Conservation (phyloP, 2,888 invertebrate genomes). For the Ligdia adustata region DNA sequence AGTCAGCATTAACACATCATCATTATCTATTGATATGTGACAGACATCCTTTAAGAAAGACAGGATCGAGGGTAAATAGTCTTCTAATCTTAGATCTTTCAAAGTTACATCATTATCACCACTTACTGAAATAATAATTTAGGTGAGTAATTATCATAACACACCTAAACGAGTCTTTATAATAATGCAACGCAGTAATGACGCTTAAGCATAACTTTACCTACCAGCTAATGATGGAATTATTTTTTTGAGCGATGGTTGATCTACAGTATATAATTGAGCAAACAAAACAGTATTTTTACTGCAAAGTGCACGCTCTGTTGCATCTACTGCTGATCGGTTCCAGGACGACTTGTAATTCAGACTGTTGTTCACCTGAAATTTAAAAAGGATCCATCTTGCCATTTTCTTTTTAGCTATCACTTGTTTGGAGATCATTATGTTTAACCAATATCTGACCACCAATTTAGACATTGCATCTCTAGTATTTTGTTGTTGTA, state of each 20-base stretch:
- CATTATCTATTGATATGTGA: conserved; percentile 11
- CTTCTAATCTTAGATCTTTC: conserved; percentile 8
- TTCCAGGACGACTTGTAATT: conserved; percentile 4
- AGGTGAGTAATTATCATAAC: neutral
- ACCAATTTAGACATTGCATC: too few relatives aligned
- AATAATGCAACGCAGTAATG: neutral
- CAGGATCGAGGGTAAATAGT: neutral
- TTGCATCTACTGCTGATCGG: conserved; percentile 11
- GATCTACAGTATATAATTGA: conserved; percentile 6
- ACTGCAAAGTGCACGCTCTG: conserved; percentile 13
- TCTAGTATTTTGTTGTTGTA: too few relatives aligned
- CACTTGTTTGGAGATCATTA: too few relatives aligned
- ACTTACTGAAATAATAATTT: neutral
- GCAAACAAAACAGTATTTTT: conserved; percentile 11
- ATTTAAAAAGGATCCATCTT: too few relatives aligned
- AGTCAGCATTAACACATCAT: conserved; percentile 1
- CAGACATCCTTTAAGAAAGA: conserved; percentile 11
- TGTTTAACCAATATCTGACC: too few relatives aligned
- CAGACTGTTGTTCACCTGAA: too few relatives aligned
- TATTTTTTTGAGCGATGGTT: conserved; percentile 11
- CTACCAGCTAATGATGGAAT: conserved; percentile 19
- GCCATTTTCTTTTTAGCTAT: too few relatives aligned
- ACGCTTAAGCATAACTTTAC: neutral
- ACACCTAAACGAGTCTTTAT: neutral
- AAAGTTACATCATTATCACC: conserved; percentile 9